These are phyloP conservation scores for Apogon talboti DNA, from an alignment of 2,797 vertebrate genomes.

Conservation along the genomic window DNA sequence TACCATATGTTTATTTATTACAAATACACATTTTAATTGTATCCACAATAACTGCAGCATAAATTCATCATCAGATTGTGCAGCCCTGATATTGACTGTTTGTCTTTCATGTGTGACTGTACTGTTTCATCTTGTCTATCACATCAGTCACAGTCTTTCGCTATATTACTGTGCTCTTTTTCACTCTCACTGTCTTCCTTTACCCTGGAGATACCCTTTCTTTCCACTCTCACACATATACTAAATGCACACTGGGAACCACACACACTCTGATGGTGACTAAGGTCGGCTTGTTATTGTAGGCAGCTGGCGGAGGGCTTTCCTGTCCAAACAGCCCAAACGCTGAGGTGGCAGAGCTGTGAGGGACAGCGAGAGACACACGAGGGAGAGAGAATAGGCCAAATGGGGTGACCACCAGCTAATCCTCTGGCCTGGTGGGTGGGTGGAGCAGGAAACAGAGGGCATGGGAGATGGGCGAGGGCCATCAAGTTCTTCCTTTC, in stretches of 20 bases:
- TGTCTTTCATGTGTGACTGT: too few relatives aligned
- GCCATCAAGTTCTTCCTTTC: conserved; percentile 60
- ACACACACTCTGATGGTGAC: conserved; percentile 56
- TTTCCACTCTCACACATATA: conserved; percentile 8
- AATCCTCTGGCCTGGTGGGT: conserved; percentile 56
- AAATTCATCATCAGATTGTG: too few relatives aligned
- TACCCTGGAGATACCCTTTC: conserved; percentile 11
- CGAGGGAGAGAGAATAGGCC: conserved; percentile 54
- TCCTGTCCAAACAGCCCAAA: conserved; percentile 86
- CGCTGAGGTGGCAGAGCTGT: conserved; percentile 84
- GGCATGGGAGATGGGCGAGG: conserved; percentile 58
- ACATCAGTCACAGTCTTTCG: conserved; percentile 18
- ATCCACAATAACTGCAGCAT: too few relatives aligned
- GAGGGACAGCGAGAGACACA: conserved; percentile 50
- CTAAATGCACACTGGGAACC: conserved; percentile 24
- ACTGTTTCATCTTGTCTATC: conserved; percentile 24
- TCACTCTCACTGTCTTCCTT: conserved; percentile 18
- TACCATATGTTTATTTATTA: too few relatives aligned
- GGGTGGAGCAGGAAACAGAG: conserved; percentile 61
- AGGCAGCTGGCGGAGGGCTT: conserved; percentile 81
- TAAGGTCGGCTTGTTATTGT: conserved; percentile 78
- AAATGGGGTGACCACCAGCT: conserved; percentile 68
- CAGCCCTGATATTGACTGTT: too few relatives aligned
- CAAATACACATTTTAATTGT: too few relatives aligned
- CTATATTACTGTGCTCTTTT: conserved; percentile 46